These are phyloP conservation scores for Alcis repandata DNA, from an alignment of 2,888 invertebrate species.

Conservation along the genomic window DNA sequence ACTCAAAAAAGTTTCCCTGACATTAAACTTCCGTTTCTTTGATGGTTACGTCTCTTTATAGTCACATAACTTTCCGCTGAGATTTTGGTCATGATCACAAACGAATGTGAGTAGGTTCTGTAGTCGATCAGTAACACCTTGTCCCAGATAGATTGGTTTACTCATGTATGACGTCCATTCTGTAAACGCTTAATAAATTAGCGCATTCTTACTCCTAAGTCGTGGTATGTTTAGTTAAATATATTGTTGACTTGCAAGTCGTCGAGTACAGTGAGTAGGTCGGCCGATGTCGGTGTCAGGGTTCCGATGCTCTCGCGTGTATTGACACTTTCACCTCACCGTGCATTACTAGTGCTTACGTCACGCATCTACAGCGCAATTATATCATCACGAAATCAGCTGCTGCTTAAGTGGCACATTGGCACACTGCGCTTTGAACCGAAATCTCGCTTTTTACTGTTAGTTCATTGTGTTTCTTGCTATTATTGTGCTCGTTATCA, in stretches of 20 bases:
- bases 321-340: conserved; percentile 78
- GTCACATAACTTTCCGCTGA: conserved; percentile 39
- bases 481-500: conserved; percentile 53
- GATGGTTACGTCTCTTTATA: conserved; percentile 39
- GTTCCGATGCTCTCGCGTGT: conserved; percentile 49
- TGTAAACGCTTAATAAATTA: neutral
- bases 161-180: conserved; percentile 8
- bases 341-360: conserved; percentile 75
- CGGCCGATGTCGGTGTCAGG: conserved; percentile 46
- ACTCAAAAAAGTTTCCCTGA: conserved; percentile 42
- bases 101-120: conserved; percentile 26
- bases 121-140: conserved; percentile 32
- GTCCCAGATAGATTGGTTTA: conserved; percentile 28
- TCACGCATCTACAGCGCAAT: conserved; percentile 66
- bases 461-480: conserved; percentile 53
- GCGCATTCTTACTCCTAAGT: neutral
- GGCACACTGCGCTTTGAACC: conserved; percentile 56
- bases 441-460: conserved; percentile 55
- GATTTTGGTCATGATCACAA: conserved; percentile 41
- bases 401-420: conserved; percentile 68
- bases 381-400: conserved; percentile 80
- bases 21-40: conserved; percentile 54
- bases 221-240: neutral
- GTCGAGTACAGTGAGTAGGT: conserved; percentile 22
- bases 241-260: neutral